These are phyloP conservation scores for Tapirus terrestris DNA, from an alignment of 2,113 vertebrate species.

Conservation along the genomic window DNA sequence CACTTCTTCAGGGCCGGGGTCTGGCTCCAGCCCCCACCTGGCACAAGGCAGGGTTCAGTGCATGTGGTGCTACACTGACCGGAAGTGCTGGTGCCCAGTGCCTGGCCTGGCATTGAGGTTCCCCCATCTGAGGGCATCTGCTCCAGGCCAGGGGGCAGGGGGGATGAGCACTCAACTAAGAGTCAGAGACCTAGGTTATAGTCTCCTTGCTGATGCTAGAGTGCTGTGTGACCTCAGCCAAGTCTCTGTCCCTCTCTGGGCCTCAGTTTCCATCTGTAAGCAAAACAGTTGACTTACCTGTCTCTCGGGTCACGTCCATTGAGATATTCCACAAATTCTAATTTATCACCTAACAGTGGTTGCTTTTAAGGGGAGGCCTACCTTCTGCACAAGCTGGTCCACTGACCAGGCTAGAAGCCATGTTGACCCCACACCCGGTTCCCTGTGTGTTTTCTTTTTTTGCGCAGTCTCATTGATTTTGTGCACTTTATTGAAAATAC, in stretches of 20 bases:
- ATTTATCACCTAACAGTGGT: background rate
- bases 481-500: background rate
- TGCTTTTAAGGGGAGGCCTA: no score
- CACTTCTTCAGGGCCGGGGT: background rate
- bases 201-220: background rate
- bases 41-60: background rate
- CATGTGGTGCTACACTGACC: background rate
- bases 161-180: background rate
- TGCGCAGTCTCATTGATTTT: background rate
- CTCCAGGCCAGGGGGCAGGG: background rate
- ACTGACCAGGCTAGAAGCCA: fast-evolving
- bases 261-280: background rate
- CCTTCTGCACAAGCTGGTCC: background rate
- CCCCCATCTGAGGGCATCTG: background rate
- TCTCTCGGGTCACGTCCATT: background rate
- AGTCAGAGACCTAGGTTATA: background rate
- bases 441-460: background rate
- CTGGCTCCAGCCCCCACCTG: background rate
- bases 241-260: background rate
- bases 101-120: fast-evolving
- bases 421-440: background rate
- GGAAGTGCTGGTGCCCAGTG: background rate
- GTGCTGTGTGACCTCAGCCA: background rate
- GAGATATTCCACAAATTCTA: background rate
- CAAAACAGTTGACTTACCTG: fast-evolving